A percentile compares a stretch with the other conserved stretches of the same genome.
Evolutionary conservation across 1,140 invertebrate genomes (phyloP).

Genomic region (Chrysomallon squamiferum): DNA sequence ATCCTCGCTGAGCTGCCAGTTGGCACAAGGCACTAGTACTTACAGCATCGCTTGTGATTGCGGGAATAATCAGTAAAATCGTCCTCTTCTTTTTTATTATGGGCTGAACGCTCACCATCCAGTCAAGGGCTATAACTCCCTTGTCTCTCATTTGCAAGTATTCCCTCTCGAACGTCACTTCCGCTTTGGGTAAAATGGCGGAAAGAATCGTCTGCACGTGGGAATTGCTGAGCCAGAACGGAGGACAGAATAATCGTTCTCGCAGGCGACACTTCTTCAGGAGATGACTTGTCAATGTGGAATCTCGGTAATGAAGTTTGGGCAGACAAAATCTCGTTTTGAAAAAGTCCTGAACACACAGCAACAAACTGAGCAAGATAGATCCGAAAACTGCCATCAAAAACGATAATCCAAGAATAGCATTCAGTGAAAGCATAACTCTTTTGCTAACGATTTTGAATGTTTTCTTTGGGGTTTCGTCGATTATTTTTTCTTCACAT

Average conservation of each 20-base stretch:
- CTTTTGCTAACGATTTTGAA: too few relatives aligned
- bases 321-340: conserved; percentile 14
- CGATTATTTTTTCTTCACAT: too few relatives aligned
- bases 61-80: conserved; percentile 39
- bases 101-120: conserved; percentile 19
- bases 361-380: conserved; percentile 12
- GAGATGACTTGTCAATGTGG: conserved; percentile 31
- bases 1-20: conserved; percentile 23
- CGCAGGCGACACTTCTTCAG: conserved; percentile 29
- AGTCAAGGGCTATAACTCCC: conserved; percentile 48
- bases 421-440: conserved; percentile 12
- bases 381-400: conserved; percentile 21
- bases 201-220: conserved; percentile 45
- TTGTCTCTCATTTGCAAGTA: conserved; percentile 52
- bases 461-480: too few relatives aligned
- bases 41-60: conserved; percentile 31
- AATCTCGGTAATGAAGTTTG: conserved; percentile 39
- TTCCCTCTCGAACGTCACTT: conserved; percentile 34
- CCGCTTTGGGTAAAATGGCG: conserved; percentile 13
- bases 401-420: conserved; percentile 8
- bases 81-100: conserved; percentile 15
- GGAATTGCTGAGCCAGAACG: conserved; percentile 23
- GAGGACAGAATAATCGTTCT: conserved; percentile 27
- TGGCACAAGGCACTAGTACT: conserved; percentile 19
- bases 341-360: conserved; percentile 21